These are phyloP conservation scores for Axea sp. DNA, from an alignment of 2,888 invertebrate genomes.

Conservation along the genomic window DNA sequence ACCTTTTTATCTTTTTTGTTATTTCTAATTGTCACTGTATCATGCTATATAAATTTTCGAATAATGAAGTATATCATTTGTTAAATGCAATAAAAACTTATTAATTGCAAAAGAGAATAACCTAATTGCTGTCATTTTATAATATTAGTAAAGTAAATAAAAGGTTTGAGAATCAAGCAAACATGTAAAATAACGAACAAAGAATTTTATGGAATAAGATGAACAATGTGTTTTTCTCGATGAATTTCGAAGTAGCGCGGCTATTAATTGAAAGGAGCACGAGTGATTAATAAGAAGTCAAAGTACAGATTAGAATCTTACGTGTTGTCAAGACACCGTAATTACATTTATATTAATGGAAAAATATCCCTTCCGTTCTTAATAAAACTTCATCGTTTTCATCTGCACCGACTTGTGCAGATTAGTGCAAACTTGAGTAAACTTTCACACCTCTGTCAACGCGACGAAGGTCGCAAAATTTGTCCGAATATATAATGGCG, in stretches of 20 bases:
- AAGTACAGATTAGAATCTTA: constrained; percentile 39
- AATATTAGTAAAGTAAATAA: neutral
- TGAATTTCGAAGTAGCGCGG: constrained; percentile 35
- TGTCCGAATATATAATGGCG: constrained; percentile 55
- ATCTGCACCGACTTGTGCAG: constrained; percentile 46
- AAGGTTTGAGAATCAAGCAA: too few relatives aligned
- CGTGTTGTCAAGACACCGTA: constrained; percentile 15
- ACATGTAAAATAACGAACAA: constrained; percentile 17
- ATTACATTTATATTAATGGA: constrained; percentile 41
- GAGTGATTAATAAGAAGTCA: constrained; percentile 23
- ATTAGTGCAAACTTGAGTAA: constrained; percentile 58
- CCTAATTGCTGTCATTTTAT: too few relatives aligned
- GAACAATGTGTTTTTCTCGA: constrained; percentile 31
- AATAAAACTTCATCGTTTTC: constrained; percentile 47
- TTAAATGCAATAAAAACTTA: too few relatives aligned
- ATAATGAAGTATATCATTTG: too few relatives aligned
- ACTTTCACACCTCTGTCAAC: constrained; percentile 62
- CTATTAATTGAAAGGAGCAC: constrained; percentile 5
- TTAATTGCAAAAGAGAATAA: too few relatives aligned
- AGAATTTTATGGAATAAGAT: neutral
- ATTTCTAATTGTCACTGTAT: too few relatives aligned
- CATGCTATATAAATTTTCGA: too few relatives aligned
- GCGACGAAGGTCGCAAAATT: constrained; percentile 61
- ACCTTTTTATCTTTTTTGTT: too few relatives aligned
- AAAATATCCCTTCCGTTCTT: constrained; percentile 17